Evolutionary conservation across 2,888 invertebrate genomes (phyloP).

Genomic region (Ctenicera cuprea): DNA sequence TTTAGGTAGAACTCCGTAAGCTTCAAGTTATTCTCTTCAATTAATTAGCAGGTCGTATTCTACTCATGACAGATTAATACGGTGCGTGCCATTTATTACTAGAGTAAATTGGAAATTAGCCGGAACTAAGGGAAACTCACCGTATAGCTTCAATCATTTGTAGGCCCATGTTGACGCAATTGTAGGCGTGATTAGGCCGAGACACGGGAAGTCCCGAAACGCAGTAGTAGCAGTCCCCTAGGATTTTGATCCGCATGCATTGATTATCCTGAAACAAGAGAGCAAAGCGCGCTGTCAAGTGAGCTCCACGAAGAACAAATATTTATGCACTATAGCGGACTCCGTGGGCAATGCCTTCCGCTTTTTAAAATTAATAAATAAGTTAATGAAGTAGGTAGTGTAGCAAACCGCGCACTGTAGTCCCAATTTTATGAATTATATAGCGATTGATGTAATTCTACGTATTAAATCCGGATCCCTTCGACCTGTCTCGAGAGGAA

Average conservation of each 20-base stretch:
- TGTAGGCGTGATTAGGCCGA: slow-evolving; percentile 94
- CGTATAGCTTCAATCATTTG: slow-evolving; percentile 97
- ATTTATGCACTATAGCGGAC: slow-evolving; percentile 15
- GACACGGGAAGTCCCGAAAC: slow-evolving; percentile 95
- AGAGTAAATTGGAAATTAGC: slow-evolving; percentile 5
- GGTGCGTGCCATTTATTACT: background rate
- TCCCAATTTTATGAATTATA: no score
- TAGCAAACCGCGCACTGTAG: no score
- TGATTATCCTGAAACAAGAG: slow-evolving; percentile 86
- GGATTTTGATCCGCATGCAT: slow-evolving; percentile 96
- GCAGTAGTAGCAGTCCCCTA: slow-evolving; percentile 97
- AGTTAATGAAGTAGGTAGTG: no score
- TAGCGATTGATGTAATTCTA: no score
- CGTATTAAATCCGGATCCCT: no score
- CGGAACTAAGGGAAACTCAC: slow-evolving; percentile 73
- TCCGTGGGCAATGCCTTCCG: no score
- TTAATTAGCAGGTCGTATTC: slow-evolving; percentile 2
- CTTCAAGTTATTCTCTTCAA: background rate
- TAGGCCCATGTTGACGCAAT: slow-evolving; percentile 96
- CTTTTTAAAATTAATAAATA: no score
- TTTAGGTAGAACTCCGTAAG: background rate
- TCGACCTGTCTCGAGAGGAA: no score
- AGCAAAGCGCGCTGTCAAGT: slow-evolving; percentile 21
- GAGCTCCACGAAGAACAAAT: slow-evolving; percentile 5
- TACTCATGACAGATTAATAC: slow-evolving; percentile 6